phyloP scores from a whole-genome alignment of 2,797 vertebrate species.

The Ammospiza maritima region DNA sequence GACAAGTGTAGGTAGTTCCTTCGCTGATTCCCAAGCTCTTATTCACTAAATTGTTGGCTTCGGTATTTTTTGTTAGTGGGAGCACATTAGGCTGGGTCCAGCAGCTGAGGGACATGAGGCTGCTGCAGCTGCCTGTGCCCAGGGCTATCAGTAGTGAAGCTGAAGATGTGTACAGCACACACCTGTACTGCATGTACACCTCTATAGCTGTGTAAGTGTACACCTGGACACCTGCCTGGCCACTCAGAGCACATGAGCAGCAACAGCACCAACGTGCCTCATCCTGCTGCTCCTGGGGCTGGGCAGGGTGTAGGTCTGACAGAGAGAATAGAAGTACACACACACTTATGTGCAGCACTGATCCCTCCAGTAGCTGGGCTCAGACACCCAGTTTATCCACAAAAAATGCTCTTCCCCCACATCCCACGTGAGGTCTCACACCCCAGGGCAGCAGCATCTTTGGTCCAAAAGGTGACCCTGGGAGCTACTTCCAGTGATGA shows the following conservation, averaged over 20 bases:
- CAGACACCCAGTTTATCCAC: not conserved
- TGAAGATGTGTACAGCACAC: not conserved
- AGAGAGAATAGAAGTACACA: not conserved
- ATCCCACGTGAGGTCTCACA: not conserved
- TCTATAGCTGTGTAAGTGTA: too few species aligned
- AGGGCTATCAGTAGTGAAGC: not conserved
- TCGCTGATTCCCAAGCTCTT: not conserved
- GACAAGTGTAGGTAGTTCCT: not conserved
- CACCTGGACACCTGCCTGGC: not conserved
- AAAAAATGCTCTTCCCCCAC: not conserved
- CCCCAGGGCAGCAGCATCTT: fast-evolving
- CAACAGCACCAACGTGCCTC: not conserved
- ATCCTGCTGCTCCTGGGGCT: not conserved
- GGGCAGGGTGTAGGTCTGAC: not conserved
- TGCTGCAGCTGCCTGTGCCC: not conserved
- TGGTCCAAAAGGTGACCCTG: not conserved
- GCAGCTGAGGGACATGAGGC: not conserved
- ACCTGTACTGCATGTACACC: not conserved
- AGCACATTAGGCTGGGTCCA: not conserved
- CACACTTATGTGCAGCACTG: not conserved
- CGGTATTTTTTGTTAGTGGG: not conserved
- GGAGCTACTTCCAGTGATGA: not conserved
- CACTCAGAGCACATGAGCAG: not conserved
- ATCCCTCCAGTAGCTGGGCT: not conserved
- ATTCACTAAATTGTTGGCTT: not conserved